Conservation (phyloP, 2,888 invertebrate genomes). For the Zele albiditarsus region DNA sequence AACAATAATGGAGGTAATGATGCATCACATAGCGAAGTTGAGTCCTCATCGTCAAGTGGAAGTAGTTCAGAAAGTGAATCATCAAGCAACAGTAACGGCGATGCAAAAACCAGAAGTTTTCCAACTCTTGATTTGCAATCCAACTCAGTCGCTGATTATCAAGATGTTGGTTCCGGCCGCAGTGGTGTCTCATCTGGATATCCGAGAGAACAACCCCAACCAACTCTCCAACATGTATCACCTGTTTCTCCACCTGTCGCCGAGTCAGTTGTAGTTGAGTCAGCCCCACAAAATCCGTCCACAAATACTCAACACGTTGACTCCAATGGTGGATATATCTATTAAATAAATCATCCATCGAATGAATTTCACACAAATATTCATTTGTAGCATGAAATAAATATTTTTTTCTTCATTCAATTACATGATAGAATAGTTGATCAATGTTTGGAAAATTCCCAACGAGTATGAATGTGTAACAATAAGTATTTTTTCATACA, state of each 20-base stretch:
- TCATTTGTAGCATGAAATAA: background rate
- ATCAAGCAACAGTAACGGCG: background rate
- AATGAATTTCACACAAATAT: background rate
- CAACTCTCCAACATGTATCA: background rate
- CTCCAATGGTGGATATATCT: slow-evolving; percentile 66
- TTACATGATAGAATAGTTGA: slow-evolving; percentile 12
- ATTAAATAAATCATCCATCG: slow-evolving; percentile 50
- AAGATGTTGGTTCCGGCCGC: background rate
- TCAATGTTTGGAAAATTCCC: background rate
- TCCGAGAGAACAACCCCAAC: background rate
- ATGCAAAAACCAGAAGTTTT: background rate
- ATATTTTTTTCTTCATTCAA: background rate
- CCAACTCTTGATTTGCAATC: background rate
- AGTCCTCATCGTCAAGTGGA: slow-evolving; percentile 5
- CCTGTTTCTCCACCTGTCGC: background rate
- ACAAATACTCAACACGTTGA: slow-evolving; percentile 55
- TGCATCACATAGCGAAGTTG: too few species aligned
- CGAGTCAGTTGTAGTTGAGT: slow-evolving; percentile 52
- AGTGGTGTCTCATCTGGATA: background rate
- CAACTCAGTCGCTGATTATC: background rate
- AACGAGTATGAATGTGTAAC: background rate
- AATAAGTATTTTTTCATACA: slow-evolving; percentile 8
- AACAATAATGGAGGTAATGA: too few species aligned
- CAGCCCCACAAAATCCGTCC: slow-evolving; percentile 20
- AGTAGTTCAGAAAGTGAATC: background rate